Conservation (phyloP, 2,888 invertebrate species). For the Patella ulyssiponensis region DNA sequence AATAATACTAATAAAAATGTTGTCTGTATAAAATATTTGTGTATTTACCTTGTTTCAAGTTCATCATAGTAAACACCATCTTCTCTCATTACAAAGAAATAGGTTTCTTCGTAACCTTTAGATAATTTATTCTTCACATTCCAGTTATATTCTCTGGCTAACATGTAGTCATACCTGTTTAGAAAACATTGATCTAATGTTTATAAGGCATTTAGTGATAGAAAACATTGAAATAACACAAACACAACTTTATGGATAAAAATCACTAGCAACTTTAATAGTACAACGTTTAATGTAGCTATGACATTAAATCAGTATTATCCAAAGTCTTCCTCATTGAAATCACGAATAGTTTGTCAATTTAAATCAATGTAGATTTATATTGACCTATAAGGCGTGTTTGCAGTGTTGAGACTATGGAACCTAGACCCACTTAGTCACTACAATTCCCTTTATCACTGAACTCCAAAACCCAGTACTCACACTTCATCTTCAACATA, state of each 20-base stretch:
- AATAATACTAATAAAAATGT: too few species aligned
- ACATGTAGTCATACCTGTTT: constrained; percentile 89
- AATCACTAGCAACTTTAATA: neutral
- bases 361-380: too few species aligned
- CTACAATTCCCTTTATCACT: too few species aligned
- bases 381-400: too few species aligned
- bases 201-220: too few species aligned
- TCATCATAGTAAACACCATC: constrained; percentile 96
- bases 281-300: too few species aligned
- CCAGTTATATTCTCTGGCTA: constrained; percentile 99
- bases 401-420: too few species aligned
- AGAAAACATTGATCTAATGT: neutral
- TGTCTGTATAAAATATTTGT: neutral
- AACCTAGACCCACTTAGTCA: too few species aligned
- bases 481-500: constrained; percentile 67
- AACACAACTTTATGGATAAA: neutral
- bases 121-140: constrained; percentile 97
- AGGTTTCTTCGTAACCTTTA: constrained; percentile 96
- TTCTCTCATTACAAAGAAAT: constrained; percentile 92
- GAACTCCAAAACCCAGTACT: constrained; percentile 32
- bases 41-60: constrained; percentile 82
- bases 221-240: neutral
- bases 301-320: too few species aligned
- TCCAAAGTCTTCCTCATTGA: too few species aligned
- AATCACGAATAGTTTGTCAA: too few species aligned